phyloP scores from a whole-genome alignment of 2,797 vertebrate species.

The Tapirus indicus region DNA sequence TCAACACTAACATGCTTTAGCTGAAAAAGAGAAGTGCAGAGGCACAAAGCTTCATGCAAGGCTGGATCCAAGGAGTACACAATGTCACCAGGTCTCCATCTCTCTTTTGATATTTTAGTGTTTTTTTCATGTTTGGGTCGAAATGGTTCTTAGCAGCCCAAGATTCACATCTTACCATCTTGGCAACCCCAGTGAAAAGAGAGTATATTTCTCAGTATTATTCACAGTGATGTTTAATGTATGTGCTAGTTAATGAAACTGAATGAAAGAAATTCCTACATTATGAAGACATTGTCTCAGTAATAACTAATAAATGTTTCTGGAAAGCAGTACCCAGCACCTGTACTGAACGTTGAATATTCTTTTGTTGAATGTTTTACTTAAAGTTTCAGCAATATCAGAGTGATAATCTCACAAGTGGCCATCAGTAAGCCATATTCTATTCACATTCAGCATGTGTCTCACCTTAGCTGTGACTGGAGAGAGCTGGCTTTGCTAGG shows the following conservation, averaged over 20 bases:
- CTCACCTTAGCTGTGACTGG: neutral
- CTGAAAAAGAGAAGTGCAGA: neutral
- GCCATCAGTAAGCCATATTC: neutral
- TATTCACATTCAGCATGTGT: neutral
- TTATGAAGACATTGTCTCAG: neutral
- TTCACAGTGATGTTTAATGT: no score
- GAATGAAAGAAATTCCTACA: constrained; percentile 1
- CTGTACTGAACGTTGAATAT: neutral
- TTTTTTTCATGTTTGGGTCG: neutral
- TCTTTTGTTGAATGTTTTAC: neutral
- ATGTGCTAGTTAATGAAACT: neutral
- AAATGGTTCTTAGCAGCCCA: neutral
- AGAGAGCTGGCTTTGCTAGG: neutral
- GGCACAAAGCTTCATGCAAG: neutral
- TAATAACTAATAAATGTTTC: neutral
- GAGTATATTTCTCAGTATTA: neutral
- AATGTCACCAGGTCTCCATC: neutral
- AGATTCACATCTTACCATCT: neutral
- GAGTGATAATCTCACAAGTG: neutral
- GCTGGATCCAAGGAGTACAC: neutral
- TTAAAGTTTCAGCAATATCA: neutral
- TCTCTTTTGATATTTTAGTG: neutral
- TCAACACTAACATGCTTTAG: neutral
- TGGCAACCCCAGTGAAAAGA: neutral
- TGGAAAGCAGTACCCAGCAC: neutral